These are phyloP conservation scores for Brevimyrus niger DNA, from an alignment of 2,113 vertebrate genomes.

Conservation along the genomic window DNA sequence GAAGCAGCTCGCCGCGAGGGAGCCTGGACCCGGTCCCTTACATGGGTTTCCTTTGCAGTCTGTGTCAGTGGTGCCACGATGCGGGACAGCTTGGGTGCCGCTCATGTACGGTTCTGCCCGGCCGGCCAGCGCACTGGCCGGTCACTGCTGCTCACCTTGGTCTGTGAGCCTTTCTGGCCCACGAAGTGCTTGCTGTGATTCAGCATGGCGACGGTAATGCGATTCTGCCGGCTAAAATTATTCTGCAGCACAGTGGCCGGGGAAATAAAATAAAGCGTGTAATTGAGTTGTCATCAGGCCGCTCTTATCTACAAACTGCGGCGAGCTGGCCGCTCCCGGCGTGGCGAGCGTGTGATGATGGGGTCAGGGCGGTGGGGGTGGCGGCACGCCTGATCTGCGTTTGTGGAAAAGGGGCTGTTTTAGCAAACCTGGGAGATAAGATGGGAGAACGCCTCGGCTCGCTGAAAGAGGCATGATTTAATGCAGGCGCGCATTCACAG, in stretches of 20 bases:
- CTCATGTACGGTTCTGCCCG: neutral
- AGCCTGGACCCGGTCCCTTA: neutral
- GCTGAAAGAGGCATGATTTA: neutral
- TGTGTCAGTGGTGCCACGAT: neutral
- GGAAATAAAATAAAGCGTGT: slow-evolving; percentile 17
- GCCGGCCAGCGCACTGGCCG: neutral
- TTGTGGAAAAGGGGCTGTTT: neutral
- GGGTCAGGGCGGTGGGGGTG: neutral
- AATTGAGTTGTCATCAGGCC: slow-evolving; percentile 17
- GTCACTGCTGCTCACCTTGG: neutral
- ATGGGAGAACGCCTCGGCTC: neutral
- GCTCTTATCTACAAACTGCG: neutral
- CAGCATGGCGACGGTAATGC: neutral
- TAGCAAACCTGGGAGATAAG: neutral
- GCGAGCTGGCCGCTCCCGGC: neutral
- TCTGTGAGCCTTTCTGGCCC: neutral
- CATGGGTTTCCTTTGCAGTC: neutral
- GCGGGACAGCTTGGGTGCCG: neutral
- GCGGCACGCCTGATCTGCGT: neutral
- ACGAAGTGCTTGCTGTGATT: neutral
- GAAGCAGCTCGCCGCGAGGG: neutral
- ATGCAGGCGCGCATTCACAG: neutral
- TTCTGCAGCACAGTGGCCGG: neutral
- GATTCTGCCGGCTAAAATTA: slow-evolving; percentile 11
- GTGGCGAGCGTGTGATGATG: neutral